These are phyloP conservation scores for Nezara viridula DNA, from an alignment of 2,888 invertebrate genomes.

Conservation along the genomic window DNA sequence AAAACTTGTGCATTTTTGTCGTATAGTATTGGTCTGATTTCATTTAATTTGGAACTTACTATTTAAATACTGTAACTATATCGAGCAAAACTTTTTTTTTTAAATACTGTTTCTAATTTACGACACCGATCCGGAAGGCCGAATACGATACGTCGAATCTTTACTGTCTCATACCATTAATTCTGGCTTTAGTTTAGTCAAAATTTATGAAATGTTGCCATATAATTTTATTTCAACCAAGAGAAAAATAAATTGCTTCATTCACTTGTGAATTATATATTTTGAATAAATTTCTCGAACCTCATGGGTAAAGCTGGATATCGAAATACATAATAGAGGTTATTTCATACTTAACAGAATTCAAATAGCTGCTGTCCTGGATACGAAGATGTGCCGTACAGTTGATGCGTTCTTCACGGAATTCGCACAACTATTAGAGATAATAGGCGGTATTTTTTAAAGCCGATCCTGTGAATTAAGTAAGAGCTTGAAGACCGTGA, in stretches of 20 bases:
- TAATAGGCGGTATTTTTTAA: background rate
- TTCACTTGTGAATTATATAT: no score
- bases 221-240: no score
- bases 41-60: background rate
- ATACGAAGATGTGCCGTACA: background rate
- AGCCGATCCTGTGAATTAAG: background rate
- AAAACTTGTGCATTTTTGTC: background rate
- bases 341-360: no score
- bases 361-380: no score
- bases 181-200: background rate
- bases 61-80: background rate
- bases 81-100: no score
- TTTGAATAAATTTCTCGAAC: no score
- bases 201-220: no score
- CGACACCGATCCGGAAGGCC: no score
- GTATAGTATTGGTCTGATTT: background rate
- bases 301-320: no score
- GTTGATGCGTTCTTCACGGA: background rate
- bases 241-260: no score
- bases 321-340: no score
- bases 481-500: conserved; percentile 14
- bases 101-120: no score
- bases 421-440: background rate
- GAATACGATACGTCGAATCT: background rate
- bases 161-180: background rate